Conservation (phyloP, 2,888 invertebrate genomes). For the Latheticus oryzae region DNA sequence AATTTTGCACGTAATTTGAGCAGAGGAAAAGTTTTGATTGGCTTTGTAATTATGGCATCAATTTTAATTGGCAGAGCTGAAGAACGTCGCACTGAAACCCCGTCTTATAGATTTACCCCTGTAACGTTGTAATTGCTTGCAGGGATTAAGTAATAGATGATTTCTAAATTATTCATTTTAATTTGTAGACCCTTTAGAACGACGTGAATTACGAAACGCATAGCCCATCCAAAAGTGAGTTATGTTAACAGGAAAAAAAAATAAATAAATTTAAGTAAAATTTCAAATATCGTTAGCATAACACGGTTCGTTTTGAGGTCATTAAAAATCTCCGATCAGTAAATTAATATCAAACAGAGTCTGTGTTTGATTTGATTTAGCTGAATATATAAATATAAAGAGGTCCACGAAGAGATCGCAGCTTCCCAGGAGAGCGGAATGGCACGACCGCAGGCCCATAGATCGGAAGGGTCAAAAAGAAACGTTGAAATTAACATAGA, state of each 20-base stretch:
- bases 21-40: slow-evolving; percentile 62
- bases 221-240: slow-evolving; percentile 27
- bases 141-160: slow-evolving; percentile 63
- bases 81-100: slow-evolving; percentile 46
- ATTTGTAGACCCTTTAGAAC: slow-evolving; percentile 57
- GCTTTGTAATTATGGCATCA: slow-evolving; percentile 65
- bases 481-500: slow-evolving; percentile 53
- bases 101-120: slow-evolving; percentile 59
- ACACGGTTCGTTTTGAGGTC: slow-evolving; percentile 10
- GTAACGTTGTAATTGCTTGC: slow-evolving; percentile 60
- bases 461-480: slow-evolving; percentile 46
- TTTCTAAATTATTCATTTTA: slow-evolving; percentile 62
- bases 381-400: slow-evolving; percentile 46
- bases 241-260: slow-evolving; percentile 27
- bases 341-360: slow-evolving; percentile 45
- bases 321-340: slow-evolving; percentile 38
- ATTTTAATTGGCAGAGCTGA: slow-evolving; percentile 63
- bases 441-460: slow-evolving; percentile 44
- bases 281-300: slow-evolving; percentile 3
- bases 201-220: slow-evolving; percentile 54
- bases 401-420: slow-evolving; percentile 41
- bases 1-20: slow-evolving; percentile 61
- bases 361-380: slow-evolving; percentile 46
- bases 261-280: slow-evolving; percentile 17
- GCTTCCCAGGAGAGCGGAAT: slow-evolving; percentile 42